Percentiles rank a stretch among this genome's conserved stretches.
These are phyloP conservation scores for Plumapathes pennacea DNA, from an alignment of 92 coral and sea anemone species.

Conservation along the genomic window DNA sequence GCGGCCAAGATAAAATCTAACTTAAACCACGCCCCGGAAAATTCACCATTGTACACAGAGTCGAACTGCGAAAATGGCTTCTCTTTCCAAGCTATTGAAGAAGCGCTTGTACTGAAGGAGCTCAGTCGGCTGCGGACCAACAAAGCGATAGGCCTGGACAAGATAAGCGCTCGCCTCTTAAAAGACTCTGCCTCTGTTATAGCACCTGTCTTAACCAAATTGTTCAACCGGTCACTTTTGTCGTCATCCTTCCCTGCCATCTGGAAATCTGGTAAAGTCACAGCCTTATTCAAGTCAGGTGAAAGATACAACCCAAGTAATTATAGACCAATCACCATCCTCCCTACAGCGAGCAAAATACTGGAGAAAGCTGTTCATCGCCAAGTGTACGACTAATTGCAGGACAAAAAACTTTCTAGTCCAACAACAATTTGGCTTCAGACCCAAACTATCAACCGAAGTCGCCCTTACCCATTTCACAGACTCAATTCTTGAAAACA, in stretches of 20 bases:
- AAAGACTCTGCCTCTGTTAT: slow-evolving; percentile 25
- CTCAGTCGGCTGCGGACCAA: background rate
- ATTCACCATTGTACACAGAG: too few relatives aligned
- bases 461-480: slow-evolving; percentile 26
- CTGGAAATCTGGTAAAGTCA: slow-evolving; percentile 41
- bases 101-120: background rate
- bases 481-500: slow-evolving; percentile 22
- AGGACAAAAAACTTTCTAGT: slow-evolving; percentile 2
- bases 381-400: slow-evolving; percentile 5
- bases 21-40: too few relatives aligned
- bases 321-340: slow-evolving; percentile 38
- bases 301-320: slow-evolving; percentile 27
- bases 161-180: slow-evolving; percentile 16
- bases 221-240: slow-evolving; percentile 21
- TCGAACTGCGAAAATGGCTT: background rate
- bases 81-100: background rate
- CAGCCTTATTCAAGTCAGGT: slow-evolving; percentile 29
- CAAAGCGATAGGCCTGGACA: slow-evolving; percentile 5
- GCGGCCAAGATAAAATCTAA: slow-evolving; percentile 1
- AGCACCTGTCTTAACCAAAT: slow-evolving; percentile 24
- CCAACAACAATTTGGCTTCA: slow-evolving; percentile 16
- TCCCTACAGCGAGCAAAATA: slow-evolving; percentile 27
- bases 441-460: slow-evolving; percentile 23
- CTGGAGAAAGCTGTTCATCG: slow-evolving; percentile 24
- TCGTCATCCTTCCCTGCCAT: slow-evolving; percentile 19